Percentiles rank a stretch among this genome's conserved stretches.
Conservation (phyloP, 2,888 invertebrate genomes). For the Acleris emargana region DNA sequence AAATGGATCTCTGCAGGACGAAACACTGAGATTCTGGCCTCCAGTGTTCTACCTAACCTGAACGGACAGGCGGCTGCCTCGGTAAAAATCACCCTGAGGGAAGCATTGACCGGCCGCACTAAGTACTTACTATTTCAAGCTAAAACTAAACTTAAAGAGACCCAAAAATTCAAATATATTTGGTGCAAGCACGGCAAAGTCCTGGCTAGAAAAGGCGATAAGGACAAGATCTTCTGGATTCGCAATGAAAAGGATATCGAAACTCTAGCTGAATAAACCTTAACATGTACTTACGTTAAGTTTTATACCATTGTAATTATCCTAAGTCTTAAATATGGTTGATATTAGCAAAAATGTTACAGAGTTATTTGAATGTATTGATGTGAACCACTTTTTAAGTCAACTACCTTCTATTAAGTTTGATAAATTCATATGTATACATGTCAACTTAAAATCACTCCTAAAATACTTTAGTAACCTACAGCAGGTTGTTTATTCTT, state of each 20-base stretch:
- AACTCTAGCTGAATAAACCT: not conserved
- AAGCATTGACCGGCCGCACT: slow-evolving; percentile 17
- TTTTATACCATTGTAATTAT: not conserved
- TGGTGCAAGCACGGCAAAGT: slow-evolving; percentile 16
- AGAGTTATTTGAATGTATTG: not conserved
- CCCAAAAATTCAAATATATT: slow-evolving; percentile 15
- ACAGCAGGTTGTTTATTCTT: slow-evolving; percentile 1
- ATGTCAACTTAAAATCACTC: slow-evolving; percentile 7
- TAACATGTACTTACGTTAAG: not conserved
- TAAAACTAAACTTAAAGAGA: slow-evolving; percentile 14
- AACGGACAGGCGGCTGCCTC: not conserved
- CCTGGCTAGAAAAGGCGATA: slow-evolving; percentile 15
- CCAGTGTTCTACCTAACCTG: slow-evolving; percentile 3
- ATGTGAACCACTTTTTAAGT: not conserved
- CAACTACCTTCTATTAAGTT: not conserved
- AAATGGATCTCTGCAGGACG: not conserved
- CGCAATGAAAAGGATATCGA: slow-evolving; percentile 12
- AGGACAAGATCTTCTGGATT: slow-evolving; percentile 10
- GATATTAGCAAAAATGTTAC: not conserved
- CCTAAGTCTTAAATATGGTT: too few relatives aligned
- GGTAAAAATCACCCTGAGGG: slow-evolving; percentile 4
- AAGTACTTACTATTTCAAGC: slow-evolving; percentile 16
- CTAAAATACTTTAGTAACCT: slow-evolving; percentile 8
- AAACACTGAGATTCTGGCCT: not conserved
- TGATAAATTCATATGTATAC: not conserved